Percentiles rank a stretch among this genome's conserved stretches.
Conservation (phyloP, 1,140 invertebrate species). For the Leptoteleia sp. region DNA sequence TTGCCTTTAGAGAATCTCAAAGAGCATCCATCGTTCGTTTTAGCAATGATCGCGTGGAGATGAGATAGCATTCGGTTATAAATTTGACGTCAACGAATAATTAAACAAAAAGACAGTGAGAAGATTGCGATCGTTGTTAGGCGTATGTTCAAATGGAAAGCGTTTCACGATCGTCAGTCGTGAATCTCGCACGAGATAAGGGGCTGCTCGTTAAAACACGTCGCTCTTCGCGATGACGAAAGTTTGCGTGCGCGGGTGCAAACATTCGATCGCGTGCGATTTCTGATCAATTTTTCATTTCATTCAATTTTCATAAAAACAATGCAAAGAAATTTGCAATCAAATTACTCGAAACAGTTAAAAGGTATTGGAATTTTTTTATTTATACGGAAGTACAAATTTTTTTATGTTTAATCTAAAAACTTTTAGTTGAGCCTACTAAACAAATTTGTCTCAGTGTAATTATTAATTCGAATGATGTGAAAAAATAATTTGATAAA, state of each 20-base stretch:
- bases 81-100: conserved; percentile 55
- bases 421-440: no score
- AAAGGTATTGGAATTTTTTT: no score
- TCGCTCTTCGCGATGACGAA: conserved; percentile 65
- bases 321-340: conserved; percentile 3
- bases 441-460: no score
- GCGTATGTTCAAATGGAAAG: conserved; percentile 42
- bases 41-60: conserved; percentile 44
- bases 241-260: conserved; percentile 58
- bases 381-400: no score
- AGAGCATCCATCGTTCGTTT: conserved; percentile 30
- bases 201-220: conserved; percentile 59
- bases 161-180: conserved; percentile 69
- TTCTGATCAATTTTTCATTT: conserved; percentile 26
- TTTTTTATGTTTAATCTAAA: no score
- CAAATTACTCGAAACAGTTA: no score
- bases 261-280: conserved; percentile 50
- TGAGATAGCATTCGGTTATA: conserved; percentile 58
- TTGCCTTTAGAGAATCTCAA: conserved; percentile 13
- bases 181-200: conserved; percentile 75
- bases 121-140: conserved; percentile 48
- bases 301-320: conserved; percentile 1
- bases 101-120: conserved; percentile 43
- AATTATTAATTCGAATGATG: no score
- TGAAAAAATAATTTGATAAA: no score